Evolutionary conservation across 2,113 vertebrate species (phyloP).

Genomic region (Cyanoliseus patagonus): DNA sequence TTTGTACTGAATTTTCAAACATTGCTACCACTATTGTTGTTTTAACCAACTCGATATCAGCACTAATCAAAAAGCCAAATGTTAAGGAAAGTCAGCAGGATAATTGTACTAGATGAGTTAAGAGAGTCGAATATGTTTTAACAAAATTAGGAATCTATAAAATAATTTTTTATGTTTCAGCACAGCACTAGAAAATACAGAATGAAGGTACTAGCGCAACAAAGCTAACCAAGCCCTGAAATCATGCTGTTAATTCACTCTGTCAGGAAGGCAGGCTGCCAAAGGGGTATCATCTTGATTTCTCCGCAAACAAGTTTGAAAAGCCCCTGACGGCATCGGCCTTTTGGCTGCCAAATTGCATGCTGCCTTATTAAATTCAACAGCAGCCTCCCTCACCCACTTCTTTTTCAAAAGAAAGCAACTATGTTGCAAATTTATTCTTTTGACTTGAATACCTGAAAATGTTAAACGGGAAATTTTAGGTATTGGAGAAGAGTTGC

Average conservation of each 20-base stretch:
- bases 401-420: not conserved
- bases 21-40: not conserved
- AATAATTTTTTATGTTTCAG: not conserved
- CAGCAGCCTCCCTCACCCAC: not conserved
- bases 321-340: conserved; percentile 12
- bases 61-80: not conserved
- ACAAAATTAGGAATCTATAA: not conserved
- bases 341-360: conserved; percentile 26
- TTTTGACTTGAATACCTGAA: not conserved
- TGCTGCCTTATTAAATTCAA: not conserved
- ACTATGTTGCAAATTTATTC: not conserved
- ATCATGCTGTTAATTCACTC: not conserved
- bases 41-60: not conserved
- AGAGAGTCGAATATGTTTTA: not conserved
- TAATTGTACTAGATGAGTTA: not conserved
- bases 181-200: not conserved
- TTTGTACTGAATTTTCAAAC: not conserved
- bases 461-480: not conserved
- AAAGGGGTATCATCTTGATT: conserved; percentile 35
- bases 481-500: not conserved
- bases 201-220: not conserved
- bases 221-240: conserved; percentile 10
- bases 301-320: conserved; percentile 31
- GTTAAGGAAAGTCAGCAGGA: not conserved
- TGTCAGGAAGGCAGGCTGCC: not conserved